Conservation (phyloP, 23 tunicate genomes). For the Botrylloides violaceus region DNA sequence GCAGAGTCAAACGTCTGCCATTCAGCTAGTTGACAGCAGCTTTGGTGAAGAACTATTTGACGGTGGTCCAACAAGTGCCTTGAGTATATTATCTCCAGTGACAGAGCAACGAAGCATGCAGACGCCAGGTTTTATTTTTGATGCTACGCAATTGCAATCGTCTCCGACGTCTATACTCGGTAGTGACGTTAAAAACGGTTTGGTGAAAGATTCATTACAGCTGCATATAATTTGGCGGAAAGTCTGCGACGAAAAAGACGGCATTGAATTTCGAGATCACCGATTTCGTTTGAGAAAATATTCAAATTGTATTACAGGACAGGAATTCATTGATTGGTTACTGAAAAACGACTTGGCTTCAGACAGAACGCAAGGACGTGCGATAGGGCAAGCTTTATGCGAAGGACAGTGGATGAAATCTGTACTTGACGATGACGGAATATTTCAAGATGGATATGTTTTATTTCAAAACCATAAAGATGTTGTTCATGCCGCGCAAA, state of each 20-base stretch:
- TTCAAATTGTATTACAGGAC: slow-evolving; percentile 44
- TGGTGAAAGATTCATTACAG: slow-evolving; percentile 34
- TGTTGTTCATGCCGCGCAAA: not conserved
- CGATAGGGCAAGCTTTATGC: slow-evolving; percentile 65
- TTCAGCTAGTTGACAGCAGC: not conserved
- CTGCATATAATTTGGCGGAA: slow-evolving; percentile 55
- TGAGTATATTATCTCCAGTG: not conserved
- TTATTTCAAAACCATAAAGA: slow-evolving; percentile 35
- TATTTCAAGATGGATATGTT: slow-evolving; percentile 65
- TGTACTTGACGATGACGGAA: slow-evolving; percentile 26
- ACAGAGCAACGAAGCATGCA: not conserved
- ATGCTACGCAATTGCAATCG: slow-evolving; percentile 35
- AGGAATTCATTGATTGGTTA: slow-evolving; percentile 79
- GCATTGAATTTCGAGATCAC: slow-evolving; percentile 81
- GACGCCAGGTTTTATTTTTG: slow-evolving; percentile 56
- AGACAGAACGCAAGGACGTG: slow-evolving; percentile 61
- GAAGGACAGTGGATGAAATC: slow-evolving; percentile 58
- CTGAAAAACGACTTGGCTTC: slow-evolving; percentile 23
- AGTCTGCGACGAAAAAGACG: slow-evolving; percentile 46
- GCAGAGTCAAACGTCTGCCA: not conserved
- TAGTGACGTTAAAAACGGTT: slow-evolving; percentile 1
- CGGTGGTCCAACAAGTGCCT: not conserved
- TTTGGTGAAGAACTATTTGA: not conserved
- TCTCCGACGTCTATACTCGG: not conserved
- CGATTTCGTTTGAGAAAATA: slow-evolving; percentile 69